A percentile compares a stretch with the other conserved stretches of the same genome.
Conservation (phyloP, 2,797 vertebrate species). For the Micropoecilia bifurca region DNA sequence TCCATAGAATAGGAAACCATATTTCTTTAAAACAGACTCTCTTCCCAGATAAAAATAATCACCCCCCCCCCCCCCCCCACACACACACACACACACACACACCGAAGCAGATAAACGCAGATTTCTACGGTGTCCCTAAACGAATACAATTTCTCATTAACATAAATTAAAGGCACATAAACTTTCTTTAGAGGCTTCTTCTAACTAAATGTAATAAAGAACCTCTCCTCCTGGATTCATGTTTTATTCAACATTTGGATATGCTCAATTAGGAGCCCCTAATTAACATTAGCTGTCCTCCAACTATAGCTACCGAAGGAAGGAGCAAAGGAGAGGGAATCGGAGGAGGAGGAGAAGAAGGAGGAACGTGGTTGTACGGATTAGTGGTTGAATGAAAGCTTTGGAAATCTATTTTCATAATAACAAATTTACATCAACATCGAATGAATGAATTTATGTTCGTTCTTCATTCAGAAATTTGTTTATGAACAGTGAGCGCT, state of each 20-base stretch:
- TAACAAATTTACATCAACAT: background rate
- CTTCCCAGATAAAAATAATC: slow-evolving; percentile 2
- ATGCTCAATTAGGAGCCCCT: slow-evolving; percentile 69
- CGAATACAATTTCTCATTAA: slow-evolving; percentile 53
- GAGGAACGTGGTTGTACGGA: background rate
- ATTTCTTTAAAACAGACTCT: slow-evolving; percentile 13
- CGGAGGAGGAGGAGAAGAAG: background rate
- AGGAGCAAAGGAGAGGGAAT: slow-evolving; percentile 6
- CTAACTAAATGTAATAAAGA: slow-evolving; percentile 54
- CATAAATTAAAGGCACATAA: slow-evolving; percentile 72
- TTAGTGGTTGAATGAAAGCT: slow-evolving; percentile 3
- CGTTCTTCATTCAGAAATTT: background rate
- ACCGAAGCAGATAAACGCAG: slow-evolving; percentile 26
- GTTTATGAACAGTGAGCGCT: background rate
- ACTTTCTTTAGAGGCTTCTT: slow-evolving; percentile 65
- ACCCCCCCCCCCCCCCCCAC: background rate
- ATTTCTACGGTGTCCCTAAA: slow-evolving; percentile 40
- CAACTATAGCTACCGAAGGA: slow-evolving; percentile 34
- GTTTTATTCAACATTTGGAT: slow-evolving; percentile 75
- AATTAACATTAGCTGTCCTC: slow-evolving; percentile 65
- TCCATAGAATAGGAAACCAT: slow-evolving; percentile 2
- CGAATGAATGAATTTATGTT: background rate
- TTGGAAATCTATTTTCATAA: background rate
- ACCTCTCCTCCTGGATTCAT: slow-evolving; percentile 58
- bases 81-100: slow-evolving; percentile 24